These are phyloP conservation scores for Aleadryas rufinucha DNA, from an alignment of 2,113 vertebrate genomes.

Conservation along the genomic window DNA sequence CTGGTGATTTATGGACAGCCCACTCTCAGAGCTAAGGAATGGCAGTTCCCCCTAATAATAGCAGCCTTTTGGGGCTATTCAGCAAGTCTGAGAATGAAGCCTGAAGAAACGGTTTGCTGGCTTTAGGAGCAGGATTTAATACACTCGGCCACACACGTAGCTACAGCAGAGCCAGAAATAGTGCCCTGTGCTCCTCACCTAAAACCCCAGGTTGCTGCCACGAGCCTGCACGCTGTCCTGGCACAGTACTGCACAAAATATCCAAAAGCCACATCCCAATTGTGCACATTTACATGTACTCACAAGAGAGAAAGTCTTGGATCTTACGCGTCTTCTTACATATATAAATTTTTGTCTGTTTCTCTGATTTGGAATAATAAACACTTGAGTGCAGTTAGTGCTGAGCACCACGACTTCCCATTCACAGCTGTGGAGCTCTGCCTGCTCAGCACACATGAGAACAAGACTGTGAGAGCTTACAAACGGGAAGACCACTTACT, in stretches of 20 bases:
- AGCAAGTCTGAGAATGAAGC: background rate
- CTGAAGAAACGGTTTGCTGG: background rate
- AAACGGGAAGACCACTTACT: background rate
- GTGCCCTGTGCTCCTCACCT: background rate
- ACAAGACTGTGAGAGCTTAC: background rate
- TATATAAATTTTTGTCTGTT: background rate
- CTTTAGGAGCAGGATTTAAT: background rate
- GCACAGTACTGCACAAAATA: background rate
- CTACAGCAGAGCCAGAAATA: background rate
- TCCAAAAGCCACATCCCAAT: background rate
- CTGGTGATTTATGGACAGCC: background rate
- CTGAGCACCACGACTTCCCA: background rate
- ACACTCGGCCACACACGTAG: background rate
- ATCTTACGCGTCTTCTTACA: fast-evolving
- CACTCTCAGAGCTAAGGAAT: background rate
- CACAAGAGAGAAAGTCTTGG: background rate
- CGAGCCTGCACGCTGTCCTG: fast-evolving
- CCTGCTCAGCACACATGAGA: background rate
- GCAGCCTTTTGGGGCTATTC: slow-evolving; percentile 11
- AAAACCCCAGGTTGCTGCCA: background rate
- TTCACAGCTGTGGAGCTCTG: background rate
- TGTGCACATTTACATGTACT: background rate
- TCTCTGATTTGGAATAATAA: background rate
- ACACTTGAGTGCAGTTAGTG: background rate
- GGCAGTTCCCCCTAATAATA: background rate